Base-by-base conservation (phyloP, 2,113 vertebrate species). In the Acinonyx jubatus region DNA sequence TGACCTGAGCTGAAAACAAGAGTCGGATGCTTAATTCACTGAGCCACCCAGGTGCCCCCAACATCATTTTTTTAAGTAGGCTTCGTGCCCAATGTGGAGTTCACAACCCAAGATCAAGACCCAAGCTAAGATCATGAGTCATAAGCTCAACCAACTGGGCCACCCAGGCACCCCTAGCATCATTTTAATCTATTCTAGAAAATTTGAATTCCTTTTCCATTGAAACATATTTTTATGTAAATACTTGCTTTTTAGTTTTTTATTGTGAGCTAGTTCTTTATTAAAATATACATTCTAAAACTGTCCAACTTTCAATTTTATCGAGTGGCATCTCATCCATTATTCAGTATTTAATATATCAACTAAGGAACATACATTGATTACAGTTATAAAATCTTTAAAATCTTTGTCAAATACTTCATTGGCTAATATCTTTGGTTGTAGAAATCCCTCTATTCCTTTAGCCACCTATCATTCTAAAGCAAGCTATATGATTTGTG, bases 311-410 rank as follows among this genome's bases (percentile, higher is more conserved):
- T 92, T 63, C 82, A 88, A 83, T 48, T 63, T 29, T 55, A 48
- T 55, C 87, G 7, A 68, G 5, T 57, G 80, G 31, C 5, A 94
- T 76, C 76, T 33, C 38, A 57, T 65, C 15, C 16, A 68, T 50
- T 82, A 68, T 69, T 76, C 55, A 80, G 57, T 65, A 80, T 85
- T 93, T 93, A 91, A 79, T 81, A 97, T 74, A 38, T 69, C 19
- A 86, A 38, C 23, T 33, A 94, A 50, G 1, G 5, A 7, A 65
- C 2, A 11, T 57, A 29, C 65, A 21, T 71, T 93, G 36, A 57
- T 68, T 80, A n/a, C 5, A 69, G 27, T 7, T 78, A 69, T 69
- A 96, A 83, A 82, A 76, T 23, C n/a, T 55, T 87, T 38, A n/a
- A 15, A 65, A 65, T 68, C 18, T 33, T 76, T 86, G 68, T 73